These are phyloP conservation scores for Zeuzera pyrina DNA, from an alignment of 2,888 invertebrate genomes.

Conservation along the genomic window DNA sequence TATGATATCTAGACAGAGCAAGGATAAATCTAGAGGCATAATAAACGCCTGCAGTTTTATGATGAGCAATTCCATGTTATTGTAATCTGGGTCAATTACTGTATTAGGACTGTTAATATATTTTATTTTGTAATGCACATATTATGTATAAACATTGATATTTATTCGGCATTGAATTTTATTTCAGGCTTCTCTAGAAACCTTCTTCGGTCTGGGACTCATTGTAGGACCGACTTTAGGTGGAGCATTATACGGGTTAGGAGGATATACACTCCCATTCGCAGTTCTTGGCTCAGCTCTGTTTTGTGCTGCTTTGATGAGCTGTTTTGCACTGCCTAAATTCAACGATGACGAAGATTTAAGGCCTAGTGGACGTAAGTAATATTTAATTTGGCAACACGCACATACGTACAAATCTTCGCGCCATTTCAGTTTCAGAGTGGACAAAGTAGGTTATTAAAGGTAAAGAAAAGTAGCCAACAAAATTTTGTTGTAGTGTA, in stretches of 20 bases:
- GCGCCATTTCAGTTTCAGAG: too few species aligned
- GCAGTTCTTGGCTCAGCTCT: constrained; percentile 83
- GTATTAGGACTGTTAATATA: too few species aligned
- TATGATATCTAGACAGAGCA: background rate
- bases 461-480: too few species aligned
- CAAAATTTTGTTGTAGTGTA: too few species aligned
- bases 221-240: constrained; percentile 94
- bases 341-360: constrained; percentile 71
- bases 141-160: too few species aligned
- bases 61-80: too few species aligned
- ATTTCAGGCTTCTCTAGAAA: constrained; percentile 83
- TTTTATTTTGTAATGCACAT: too few species aligned
- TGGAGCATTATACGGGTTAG: constrained; percentile 84
- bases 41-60: too few species aligned
- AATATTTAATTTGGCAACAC: background rate
- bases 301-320: constrained; percentile 82
- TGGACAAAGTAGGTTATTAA: too few species aligned
- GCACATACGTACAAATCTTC: too few species aligned
- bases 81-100: too few species aligned
- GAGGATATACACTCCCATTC: constrained; percentile 87
- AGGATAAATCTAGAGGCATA: background rate
- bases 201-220: constrained; percentile 89
- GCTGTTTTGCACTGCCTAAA: constrained; percentile 80
- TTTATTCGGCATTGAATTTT: constrained; percentile 1
- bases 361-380: constrained; percentile 76